Evolutionary conservation across 2,888 invertebrate species (phyloP).

Genomic region (Zygogramma bicolorata): DNA sequence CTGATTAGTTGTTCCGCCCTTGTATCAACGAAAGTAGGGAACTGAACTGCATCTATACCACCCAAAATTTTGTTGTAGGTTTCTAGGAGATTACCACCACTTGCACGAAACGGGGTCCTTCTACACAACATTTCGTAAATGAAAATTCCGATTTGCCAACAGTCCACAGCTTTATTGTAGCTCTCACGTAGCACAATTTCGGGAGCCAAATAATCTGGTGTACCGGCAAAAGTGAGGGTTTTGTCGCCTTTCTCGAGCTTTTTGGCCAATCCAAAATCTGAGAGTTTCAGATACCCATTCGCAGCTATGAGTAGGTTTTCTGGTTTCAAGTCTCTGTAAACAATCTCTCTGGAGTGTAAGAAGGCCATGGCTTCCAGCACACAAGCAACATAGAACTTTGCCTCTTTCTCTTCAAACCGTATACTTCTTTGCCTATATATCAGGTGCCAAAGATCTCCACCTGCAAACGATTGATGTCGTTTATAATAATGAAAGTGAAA

Average conservation of each 20-base stretch:
- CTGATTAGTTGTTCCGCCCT: conserved; percentile 85
- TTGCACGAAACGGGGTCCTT: conserved; percentile 80
- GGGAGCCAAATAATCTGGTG: conserved; percentile 88
- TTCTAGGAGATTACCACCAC: conserved; percentile 86
- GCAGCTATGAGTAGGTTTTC: conserved; percentile 90
- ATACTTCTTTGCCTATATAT: conserved; percentile 78
- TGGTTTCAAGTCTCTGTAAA: conserved; percentile 90
- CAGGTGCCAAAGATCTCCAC: conserved; percentile 95
- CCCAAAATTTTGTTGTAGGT: conserved; percentile 91
- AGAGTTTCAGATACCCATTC: conserved; percentile 89
- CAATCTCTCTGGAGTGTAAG: conserved; percentile 84
- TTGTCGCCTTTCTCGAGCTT: conserved; percentile 77
- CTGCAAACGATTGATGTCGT: too few relatives aligned
- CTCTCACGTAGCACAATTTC: conserved; percentile 90
- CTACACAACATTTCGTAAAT: conserved; percentile 88
- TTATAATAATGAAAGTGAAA: too few relatives aligned
- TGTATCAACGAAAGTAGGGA: conserved; percentile 82
- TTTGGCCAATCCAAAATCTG: conserved; percentile 96
- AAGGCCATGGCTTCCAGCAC: conserved; percentile 92
- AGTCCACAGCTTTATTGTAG: conserved; percentile 87
- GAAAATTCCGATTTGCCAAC: conserved; percentile 91
- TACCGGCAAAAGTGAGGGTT: conserved; percentile 95
- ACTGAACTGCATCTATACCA: conserved; percentile 58
- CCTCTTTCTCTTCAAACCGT: conserved; percentile 77
- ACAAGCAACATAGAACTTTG: conserved; percentile 87